Base-by-base conservation (phyloP, 2,797 vertebrate species). In the Macrochelys suwanniensis region DNA sequence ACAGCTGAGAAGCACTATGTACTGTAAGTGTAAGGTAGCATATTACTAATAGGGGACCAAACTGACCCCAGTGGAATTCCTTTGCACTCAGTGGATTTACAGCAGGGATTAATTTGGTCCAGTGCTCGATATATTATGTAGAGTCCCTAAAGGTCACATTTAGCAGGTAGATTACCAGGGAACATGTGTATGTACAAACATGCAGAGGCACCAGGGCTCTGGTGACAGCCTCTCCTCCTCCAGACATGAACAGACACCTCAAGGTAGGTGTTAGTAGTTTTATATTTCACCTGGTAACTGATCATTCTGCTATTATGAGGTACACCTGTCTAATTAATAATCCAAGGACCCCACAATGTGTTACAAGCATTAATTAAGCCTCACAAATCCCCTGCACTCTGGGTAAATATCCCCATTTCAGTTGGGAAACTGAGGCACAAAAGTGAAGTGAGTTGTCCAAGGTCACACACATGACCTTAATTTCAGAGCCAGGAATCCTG, bases 81-180 rank as follows among this genome's bases (percentile, higher is more conserved):
- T 90, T 85, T 93, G 50, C 74, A 71, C 12, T 50, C 37, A 88
- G 83, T 87, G 57, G 3, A 54, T 91, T 89, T 93, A n/a, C 68
- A 85, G 33, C 6, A 81, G 78, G 11, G 42, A 84, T 88, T 12
- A 47, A 54, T 78, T 78, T 82, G 87, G 84, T 51, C 49, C 80
- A 11, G 15, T 88, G 71, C 94, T 94, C 84, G 51, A 82, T 56
- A 81, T 59, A 65, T 89, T 57, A n/a, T 11, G 61, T 80, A 11
- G 1, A 61, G 59, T 3, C 9, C 80, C 59, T 88, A 37, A 19
- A 37, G n/a, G n/a, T 37, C 65, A 68, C n/a, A 21, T 21, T 68
- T 68, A 68, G 61, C n/a, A 68, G 61, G 61, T 21, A 33, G 84
- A 90, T 9, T 71, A 88, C 59, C 3, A 26, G 42, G 25, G 92